phyloP scores from a whole-genome alignment of 2,113 vertebrate species.

The Pteronura brasiliensis region DNA sequence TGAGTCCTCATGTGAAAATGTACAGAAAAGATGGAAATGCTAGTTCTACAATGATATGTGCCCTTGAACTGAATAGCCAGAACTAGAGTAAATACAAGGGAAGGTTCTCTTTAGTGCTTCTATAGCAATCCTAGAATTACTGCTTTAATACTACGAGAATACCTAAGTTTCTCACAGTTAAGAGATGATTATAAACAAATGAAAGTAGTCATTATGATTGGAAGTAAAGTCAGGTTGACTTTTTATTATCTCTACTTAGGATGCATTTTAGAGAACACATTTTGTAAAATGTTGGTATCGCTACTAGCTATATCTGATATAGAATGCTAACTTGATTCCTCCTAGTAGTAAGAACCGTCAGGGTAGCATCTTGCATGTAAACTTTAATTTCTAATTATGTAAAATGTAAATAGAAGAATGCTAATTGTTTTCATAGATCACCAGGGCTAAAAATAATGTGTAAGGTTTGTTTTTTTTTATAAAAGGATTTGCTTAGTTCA shows the following conservation, averaged over 20 bases:
- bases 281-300: not conserved
- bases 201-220: not conserved
- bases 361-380: not conserved
- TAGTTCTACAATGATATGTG: not conserved
- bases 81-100: not conserved
- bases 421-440: conserved; percentile 32
- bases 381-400: not conserved
- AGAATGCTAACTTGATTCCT: not conserved
- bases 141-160: not conserved
- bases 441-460: not conserved
- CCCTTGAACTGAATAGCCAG: not conserved
- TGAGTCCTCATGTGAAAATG: not conserved
- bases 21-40: not conserved
- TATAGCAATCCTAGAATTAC: not conserved
- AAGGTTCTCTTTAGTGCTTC: not conserved
- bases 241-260: not conserved
- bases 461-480: not conserved
- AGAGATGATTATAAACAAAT: conserved; percentile 5
- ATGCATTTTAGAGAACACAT: not conserved
- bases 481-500: conserved; percentile 49
- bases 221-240: not conserved
- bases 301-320: not conserved
- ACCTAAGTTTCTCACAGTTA: not conserved
- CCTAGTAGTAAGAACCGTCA: not conserved
- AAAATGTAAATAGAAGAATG: conserved; percentile 32